Conservation (phyloP, 2,113 vertebrate genomes). For the Corythaixoides concolor region DNA sequence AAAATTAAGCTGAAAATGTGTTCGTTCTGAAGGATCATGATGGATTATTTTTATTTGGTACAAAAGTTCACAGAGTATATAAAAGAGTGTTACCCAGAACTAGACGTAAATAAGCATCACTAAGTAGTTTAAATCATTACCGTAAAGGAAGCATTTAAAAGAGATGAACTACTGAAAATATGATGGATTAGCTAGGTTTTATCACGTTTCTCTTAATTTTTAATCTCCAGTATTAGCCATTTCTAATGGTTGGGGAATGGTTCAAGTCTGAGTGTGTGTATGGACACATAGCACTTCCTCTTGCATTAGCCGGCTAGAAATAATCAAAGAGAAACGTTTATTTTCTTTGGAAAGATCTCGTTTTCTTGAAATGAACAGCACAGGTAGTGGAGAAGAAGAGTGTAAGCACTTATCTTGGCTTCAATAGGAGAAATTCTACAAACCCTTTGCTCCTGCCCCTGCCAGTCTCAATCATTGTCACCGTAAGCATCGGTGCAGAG, state of each 20-base stretch:
- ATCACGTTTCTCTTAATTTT: constrained; percentile 25
- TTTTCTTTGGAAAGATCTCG: background rate
- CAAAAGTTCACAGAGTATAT: background rate
- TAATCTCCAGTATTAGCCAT: background rate
- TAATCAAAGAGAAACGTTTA: background rate
- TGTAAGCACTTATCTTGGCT: background rate
- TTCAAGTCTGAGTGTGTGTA: background rate
- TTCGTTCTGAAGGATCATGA: background rate
- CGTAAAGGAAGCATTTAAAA: background rate
- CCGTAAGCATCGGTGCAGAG: background rate
- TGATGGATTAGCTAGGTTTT: background rate
- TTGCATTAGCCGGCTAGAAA: background rate
- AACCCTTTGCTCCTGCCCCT: background rate
- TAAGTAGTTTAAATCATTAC: background rate
- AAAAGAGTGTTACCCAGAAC: background rate
- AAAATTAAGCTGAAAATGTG: background rate
- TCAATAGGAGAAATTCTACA: background rate
- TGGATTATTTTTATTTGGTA: background rate
- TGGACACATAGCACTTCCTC: background rate
- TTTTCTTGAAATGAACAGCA: background rate
- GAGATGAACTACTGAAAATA: background rate
- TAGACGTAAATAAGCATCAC: background rate
- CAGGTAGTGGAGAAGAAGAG: background rate
- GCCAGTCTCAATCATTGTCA: background rate
- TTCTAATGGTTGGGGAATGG: background rate